Evolutionary conservation across 2,113 vertebrate species (phyloP), one percentile per base, ranked within the genome.

Genomic region (Xiphorhynchus elegans): DNA sequence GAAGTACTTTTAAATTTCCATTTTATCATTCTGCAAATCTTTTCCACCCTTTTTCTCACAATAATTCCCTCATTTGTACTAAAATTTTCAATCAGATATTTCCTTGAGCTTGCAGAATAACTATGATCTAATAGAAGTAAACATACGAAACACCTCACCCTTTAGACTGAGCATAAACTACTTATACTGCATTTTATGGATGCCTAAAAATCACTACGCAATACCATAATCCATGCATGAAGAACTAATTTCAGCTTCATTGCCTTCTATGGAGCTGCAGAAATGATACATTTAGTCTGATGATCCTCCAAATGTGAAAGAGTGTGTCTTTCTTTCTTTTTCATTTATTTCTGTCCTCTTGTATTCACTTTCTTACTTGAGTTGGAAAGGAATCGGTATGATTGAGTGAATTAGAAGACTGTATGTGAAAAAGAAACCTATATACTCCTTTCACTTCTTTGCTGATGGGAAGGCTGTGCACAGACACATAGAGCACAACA

Each of bases 241-340:
- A 91, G 63, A 85, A 66, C 63, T 88, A 74, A 88, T 90, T 95
- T 90, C 89, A 91, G 76, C 75, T 91, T 85, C 81, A 39, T 44
- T 93, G 82, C 93, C 75, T 85, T 93, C 84, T 72, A 33, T 17
- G 46, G 84, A 90, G 91, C 50, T 91, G 79, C 78, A 85, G 53
- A 76, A 94, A 87, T 62, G 6, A 64, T 74, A 55, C 55, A n/a
- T 89, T 76, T 66, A 69, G 25, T 58, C 50, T 73, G 78, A 46
- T 0, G 1, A 79, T 50, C 24, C 5, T 72, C 72, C 28, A 42
- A 89, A n/a, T 40, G 28, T 50, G 79, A 62, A 76, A 80, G 40
- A 73, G 21, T 23, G 19, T 35, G 21, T 72, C 53, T 94, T 90
- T 87, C 82, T 94, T 75, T 40, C 17, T 13, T 91, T 89, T 46